These are phyloP conservation scores for Deilephila elpenor DNA, from an alignment of 2,888 invertebrate genomes.

Conservation along the genomic window DNA sequence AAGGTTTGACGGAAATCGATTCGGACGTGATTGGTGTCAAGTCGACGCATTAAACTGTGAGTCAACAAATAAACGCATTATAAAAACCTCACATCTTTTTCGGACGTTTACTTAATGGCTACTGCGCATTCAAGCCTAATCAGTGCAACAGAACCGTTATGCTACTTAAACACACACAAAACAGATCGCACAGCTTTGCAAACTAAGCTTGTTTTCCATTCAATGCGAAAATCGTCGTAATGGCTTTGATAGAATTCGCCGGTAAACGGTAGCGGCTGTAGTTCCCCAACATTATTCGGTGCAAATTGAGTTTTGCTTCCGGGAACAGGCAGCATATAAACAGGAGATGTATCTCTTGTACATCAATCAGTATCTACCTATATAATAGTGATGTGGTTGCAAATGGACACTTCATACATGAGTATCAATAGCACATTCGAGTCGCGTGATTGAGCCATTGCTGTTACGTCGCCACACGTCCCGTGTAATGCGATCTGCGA, in stretches of 20 bases:
- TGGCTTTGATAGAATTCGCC: neutral
- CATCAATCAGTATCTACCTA: neutral
- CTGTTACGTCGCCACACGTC: neutral
- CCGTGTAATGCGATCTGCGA: neutral
- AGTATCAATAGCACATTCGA: neutral
- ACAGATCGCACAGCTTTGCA: neutral
- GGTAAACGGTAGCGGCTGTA: neutral
- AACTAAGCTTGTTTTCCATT: neutral
- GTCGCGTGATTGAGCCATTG: neutral
- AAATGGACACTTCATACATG: neutral
- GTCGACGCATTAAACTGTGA: neutral
- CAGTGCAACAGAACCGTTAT: neutral
- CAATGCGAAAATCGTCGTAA: neutral
- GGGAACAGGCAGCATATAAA: neutral
- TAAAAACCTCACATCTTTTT: neutral
- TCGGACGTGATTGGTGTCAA: constrained; percentile 9
- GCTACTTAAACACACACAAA: neutral
- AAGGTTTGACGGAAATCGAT: constrained; percentile 13
- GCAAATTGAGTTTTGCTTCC: constrained; percentile 15
- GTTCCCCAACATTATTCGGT: neutral
- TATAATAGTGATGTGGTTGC: neutral
- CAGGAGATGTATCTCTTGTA: neutral
- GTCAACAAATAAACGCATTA: neutral
- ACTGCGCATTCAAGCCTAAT: neutral
- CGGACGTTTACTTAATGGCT: neutral